Base-by-base conservation (phyloP, 2,888 invertebrate species). In the Drosophila percnosoma region DNA sequence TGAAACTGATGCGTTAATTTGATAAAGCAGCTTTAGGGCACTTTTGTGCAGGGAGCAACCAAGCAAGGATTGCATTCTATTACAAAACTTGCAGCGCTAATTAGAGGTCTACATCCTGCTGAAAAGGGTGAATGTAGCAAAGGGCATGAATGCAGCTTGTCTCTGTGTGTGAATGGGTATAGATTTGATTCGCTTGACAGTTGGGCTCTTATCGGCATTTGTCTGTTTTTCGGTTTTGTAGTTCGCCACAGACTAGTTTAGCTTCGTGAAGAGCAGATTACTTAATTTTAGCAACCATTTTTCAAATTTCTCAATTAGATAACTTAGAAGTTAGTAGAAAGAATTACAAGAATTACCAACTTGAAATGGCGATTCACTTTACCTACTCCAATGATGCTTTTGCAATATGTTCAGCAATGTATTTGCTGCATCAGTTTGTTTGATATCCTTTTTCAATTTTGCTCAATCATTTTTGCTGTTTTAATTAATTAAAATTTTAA, bases 21-120 rank as follows among this genome's bases (percentile, higher is more conserved):
- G 82, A 82, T 82, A 82, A 82, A 82, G 80, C 73, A 80, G 80
- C 82, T 82, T 82, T 79, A 76, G 82, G 82, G 79, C 70, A 77
- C 80, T 80, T 80, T 68, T 72, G 80, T 63, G 74, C 66, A 80
- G 67, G 54, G 31, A 68, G 81, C 71, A 74, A 45, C 74, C 71
- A 62, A 75, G 75, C 80, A 81, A 68, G 80, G 71, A 81, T 82
- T 80, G 71, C 80, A 69, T 81, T 80, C 80, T 75, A 81, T 81
- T 78, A 78, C 82, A 78, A 78, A 80, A 78, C 79, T 81, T 74
- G 58, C 52, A 52, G 79, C 63, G 81, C 81, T 80, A 80, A 80
- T 80, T 80, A 79, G 81, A 77, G 68, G 31, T 60, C 61, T 45
- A 40, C 45, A 63, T 58, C 51, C 15, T 49, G 38, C n/a, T 29